Conservation (phyloP, 2,888 invertebrate genomes). For the Dromius quadrimaculatus region DNA sequence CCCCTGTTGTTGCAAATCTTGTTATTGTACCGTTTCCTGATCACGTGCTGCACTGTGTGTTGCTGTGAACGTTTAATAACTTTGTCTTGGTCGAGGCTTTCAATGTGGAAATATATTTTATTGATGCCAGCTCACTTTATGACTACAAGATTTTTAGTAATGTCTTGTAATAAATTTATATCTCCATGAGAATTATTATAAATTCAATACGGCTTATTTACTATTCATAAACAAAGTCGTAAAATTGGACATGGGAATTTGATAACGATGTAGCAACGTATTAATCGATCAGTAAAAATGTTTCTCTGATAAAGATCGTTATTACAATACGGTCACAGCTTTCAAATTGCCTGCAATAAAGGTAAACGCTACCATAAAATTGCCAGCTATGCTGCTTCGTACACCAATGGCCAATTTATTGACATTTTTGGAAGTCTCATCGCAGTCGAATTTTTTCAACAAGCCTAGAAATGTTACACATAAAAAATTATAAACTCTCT, state of each 20-base stretch:
- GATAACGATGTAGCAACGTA: conserved; percentile 35
- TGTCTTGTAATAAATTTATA: conserved; percentile 10
- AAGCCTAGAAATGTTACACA: too few relatives aligned
- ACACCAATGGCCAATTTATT: not conserved
- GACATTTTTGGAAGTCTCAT: conserved; percentile 12
- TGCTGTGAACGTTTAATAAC: too few relatives aligned
- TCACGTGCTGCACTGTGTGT: too few relatives aligned
- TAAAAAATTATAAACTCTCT: too few relatives aligned
- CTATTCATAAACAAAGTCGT: conserved; percentile 13
- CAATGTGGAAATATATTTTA: too few relatives aligned
- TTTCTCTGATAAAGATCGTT: conserved; percentile 34
- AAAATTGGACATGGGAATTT: conserved; percentile 38
- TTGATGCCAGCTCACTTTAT: too few relatives aligned
- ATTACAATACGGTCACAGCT: conserved; percentile 34
- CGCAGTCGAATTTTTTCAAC: not conserved
- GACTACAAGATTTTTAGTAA: too few relatives aligned
- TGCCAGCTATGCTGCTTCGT: not conserved
- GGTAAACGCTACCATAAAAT: conserved; percentile 39
- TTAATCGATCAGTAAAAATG: conserved; percentile 44
- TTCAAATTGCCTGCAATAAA: conserved; percentile 41
- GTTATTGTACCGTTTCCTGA: too few relatives aligned
- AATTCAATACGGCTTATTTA: conserved; percentile 14
- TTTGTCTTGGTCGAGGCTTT: too few relatives aligned
- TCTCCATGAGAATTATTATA: conserved; percentile 13
- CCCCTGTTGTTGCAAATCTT: too few relatives aligned